phyloP scores from a whole-genome alignment of 1,140 invertebrate species.

The Archegozetes longisetosus region DNA sequence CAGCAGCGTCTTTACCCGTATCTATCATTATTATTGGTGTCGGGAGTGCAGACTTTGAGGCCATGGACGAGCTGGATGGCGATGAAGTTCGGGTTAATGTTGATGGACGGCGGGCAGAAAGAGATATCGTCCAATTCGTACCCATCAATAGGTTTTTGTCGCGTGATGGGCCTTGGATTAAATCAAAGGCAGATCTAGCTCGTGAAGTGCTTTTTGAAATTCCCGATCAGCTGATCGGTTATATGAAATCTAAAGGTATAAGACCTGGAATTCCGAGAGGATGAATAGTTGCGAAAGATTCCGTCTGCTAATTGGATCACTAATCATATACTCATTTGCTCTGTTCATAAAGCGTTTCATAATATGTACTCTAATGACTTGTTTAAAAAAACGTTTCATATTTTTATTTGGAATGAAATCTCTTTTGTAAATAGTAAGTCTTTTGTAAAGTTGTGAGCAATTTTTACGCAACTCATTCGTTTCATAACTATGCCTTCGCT shows the following conservation, averaged over 20 bases:
- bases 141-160: slow-evolving; percentile 8
- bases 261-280: too few species aligned
- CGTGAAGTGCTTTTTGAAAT: slow-evolving; percentile 44
- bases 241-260: slow-evolving; percentile 7
- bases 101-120: background rate
- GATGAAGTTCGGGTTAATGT: background rate
- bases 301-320: too few species aligned
- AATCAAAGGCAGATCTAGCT: slow-evolving; percentile 27
- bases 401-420: too few species aligned
- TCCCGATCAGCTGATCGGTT: slow-evolving; percentile 39
- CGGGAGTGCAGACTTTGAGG: background rate
- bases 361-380: too few species aligned
- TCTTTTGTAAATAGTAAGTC: too few species aligned
- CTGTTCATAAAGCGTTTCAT: too few species aligned
- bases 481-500: too few species aligned
- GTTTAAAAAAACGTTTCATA: too few species aligned
- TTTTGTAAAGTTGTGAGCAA: too few species aligned
- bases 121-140: slow-evolving; percentile 20
- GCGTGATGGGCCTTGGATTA: slow-evolving; percentile 18
- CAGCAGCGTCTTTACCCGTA: slow-evolving; percentile 38
- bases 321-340: too few species aligned
- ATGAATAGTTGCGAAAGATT: too few species aligned
- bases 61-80: background rate
- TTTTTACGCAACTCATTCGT: too few species aligned
- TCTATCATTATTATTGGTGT: slow-evolving; percentile 38